Evolutionary conservation across 1,140 invertebrate genomes (phyloP).

Genomic region (Aphis craccivora): DNA sequence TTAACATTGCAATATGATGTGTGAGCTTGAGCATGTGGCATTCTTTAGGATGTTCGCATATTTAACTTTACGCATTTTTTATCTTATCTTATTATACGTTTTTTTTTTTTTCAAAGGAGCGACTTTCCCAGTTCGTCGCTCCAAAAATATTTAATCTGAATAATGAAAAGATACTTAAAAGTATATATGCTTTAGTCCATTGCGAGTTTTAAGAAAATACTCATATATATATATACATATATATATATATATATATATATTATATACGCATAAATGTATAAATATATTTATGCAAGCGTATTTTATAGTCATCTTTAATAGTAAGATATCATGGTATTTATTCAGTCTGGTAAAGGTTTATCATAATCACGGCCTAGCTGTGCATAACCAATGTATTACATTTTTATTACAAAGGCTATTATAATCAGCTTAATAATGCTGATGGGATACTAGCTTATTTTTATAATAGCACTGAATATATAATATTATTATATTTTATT

Average conservation of each 20-base stretch:
- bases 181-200: background rate
- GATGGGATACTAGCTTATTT: background rate
- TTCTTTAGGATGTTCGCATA: background rate
- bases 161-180: background rate
- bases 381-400: constrained; percentile 1
- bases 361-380: background rate
- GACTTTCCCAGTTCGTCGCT: background rate
- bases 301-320: constrained; percentile 2
- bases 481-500: constrained; percentile 1
- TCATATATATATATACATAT: background rate
- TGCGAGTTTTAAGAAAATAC: background rate
- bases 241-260: background rate
- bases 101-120: background rate
- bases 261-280: background rate
- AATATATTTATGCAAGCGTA: background rate
- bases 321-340: constrained; percentile 7
- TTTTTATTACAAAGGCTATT: constrained; percentile 20
- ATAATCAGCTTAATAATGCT: constrained; percentile 10
- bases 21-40: rapidly evolving
- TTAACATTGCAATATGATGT: background rate
- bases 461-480: background rate
- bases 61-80: background rate
- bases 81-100: background rate
- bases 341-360: background rate
- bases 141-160: background rate